Evolutionary conservation across 1,140 invertebrate species (phyloP), one percentile per base, ranked within the genome.

Genomic region (Hydropsyche tenuis): DNA sequence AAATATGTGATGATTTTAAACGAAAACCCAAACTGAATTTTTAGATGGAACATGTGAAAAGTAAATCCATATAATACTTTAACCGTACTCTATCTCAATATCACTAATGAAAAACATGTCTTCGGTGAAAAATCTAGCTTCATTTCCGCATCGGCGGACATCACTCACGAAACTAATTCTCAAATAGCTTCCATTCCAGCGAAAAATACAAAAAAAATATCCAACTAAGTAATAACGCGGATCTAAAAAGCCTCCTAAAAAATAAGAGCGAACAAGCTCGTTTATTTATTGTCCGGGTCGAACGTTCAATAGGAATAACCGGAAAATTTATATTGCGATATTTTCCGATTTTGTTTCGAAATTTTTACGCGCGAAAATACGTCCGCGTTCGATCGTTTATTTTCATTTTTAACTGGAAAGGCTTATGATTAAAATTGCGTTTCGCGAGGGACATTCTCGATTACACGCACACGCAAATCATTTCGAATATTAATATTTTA

Each of bases 51-150:
- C 48, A 16, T n/a, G 48, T 53, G 16, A 4, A 37, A 37, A 37
- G 3, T 37, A 37, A 4, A 9, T 37, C 3, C 30, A 4, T 18
- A 53, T 53, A 53, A n/a, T n/a, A n/a, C n/a, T 20, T 53, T 20
- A 1, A 53, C 1, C 16, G 18, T 53, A 20, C 18, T 53, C 48
- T 6, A 53, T 53, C 7, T 16, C 48, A 53, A 53, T 53, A 53
- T 53, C 48, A 16, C 16, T 53, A 53, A 53, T 53, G 48, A 53
- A 53, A 53, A 53, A 53, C 48, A 53, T 53, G 48, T 53, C 48
- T 53, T 53, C 48, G 16, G 14, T 14, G 9, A 20, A 53, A 5
- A 53, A 18, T 53, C 48, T 9, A 37, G 30, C n/a, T 53, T 53
- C 48, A 20, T 53, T 53, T 53, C 48, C 48, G 20, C 48, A 53